A percentile compares a stretch with the other conserved stretches of the same genome.
Conservation (phyloP, 2,797 vertebrate species). For the Siniperca obscura region DNA sequence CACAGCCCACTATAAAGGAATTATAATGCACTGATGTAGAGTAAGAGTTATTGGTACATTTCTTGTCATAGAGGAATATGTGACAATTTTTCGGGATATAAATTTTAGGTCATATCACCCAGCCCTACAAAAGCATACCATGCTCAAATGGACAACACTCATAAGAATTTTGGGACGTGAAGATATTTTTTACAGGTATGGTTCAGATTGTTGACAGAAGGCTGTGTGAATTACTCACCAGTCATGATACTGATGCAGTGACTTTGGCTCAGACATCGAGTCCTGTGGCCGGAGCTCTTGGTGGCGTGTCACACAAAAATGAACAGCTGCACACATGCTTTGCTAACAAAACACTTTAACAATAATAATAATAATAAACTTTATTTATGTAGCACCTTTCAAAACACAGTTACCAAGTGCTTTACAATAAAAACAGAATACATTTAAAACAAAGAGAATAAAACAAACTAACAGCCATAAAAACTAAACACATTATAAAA, state of each 20-base stretch:
- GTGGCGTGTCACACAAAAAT: constrained; percentile 20
- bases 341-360: too few relatives aligned
- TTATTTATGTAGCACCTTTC: too few relatives aligned
- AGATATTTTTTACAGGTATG: not conserved
- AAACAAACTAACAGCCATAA: too few relatives aligned
- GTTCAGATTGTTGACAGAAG: constrained; percentile 25
- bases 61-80: not conserved
- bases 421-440: too few relatives aligned
- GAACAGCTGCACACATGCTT: not conserved
- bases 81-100: not conserved
- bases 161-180: not conserved
- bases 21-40: not conserved
- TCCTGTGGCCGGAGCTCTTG: constrained; percentile 1
- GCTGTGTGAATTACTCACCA: constrained; percentile 21
- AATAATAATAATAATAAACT: too few relatives aligned
- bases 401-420: too few relatives aligned
- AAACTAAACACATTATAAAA: too few relatives aligned
- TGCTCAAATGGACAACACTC: not conserved
- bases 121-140: not conserved
- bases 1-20: not conserved
- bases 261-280: constrained; percentile 13
- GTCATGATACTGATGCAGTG: constrained; percentile 3
- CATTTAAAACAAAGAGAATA: too few relatives aligned
- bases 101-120: not conserved
- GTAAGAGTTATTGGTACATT: not conserved